phyloP scores from a whole-genome alignment of 1,140 invertebrate species.

The Trichonephila clavipes region DNA sequence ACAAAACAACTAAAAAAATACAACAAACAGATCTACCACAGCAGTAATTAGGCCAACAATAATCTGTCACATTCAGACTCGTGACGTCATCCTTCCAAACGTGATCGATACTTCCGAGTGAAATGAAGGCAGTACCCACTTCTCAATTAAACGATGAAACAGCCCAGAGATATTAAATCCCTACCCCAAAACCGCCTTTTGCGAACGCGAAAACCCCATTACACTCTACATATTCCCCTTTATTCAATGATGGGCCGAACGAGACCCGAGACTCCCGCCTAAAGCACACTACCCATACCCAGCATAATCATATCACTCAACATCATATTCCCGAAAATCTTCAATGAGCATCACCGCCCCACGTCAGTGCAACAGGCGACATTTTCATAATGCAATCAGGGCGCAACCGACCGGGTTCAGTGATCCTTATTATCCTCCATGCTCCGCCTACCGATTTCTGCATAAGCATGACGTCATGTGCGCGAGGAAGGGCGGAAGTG shows the following conservation, averaged over 20 bases:
- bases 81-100: no score
- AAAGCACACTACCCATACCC: not conserved
- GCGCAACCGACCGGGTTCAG: not conserved
- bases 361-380: not conserved
- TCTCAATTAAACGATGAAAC: not conserved
- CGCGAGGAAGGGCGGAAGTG: slow-evolving; percentile 36
- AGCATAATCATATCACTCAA: slow-evolving; percentile 9
- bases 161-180: no score
- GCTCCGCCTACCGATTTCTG: slow-evolving; percentile 32
- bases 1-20: no score
- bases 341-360: not conserved
- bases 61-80: no score
- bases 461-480: slow-evolving; percentile 66
- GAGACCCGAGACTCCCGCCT: not conserved
- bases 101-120: no score
- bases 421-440: not conserved
- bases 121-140: not conserved
- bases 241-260: slow-evolving; percentile 27
- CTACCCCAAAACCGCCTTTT: not conserved
- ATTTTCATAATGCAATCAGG: slow-evolving; percentile 23
- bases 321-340: slow-evolving; percentile 17
- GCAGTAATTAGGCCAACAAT: no score
- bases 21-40: no score
- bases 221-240: not conserved
- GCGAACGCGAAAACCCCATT: not conserved